Base-by-base conservation (phyloP, 2,797 vertebrate genomes). In the Melanotaenia boesemani region DNA sequence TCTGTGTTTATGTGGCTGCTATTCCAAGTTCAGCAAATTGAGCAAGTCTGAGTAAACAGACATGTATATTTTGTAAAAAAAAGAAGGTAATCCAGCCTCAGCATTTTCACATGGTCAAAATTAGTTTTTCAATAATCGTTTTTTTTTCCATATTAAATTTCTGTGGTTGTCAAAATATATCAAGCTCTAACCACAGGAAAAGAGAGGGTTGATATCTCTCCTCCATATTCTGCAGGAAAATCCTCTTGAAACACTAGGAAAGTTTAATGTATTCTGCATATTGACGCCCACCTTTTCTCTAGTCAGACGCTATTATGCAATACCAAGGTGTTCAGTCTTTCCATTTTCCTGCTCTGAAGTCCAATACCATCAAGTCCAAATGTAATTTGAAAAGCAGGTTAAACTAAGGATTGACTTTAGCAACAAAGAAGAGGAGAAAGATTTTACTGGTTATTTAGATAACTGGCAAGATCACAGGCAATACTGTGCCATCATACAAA, bases 261-360 rank as follows among this genome's bases (percentile, higher is more conserved):
- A 90, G 77, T 90, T 90, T 87, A 90, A 92, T 90, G 90, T 81
- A 75, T 90, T 91, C 77, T 88, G 86, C 91, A 92, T 89, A 90
- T 87, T 88, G 82, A 86, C 89, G 83, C 85, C 83, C 88, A 89
- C 86, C 89, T 87, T 87, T 80, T 80, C 83, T 82, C 68, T 58
- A 69, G 76, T 87, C 77, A 44, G 56, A 83, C 63, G 65, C 69
- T 69, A 83, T 92, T 92, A 92, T 87, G 86, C 74, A 91, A 92
- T 30, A 70, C 79, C 48, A 83, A 90, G 88, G 87, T 90, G 89
- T 90, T 92, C 89, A 92, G 84, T 90, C 86, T 93, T 92, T 92
- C 91, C 90, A 90, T 87, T 90, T 89, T 83, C 85, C 87, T 83
- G 68, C 86, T 89, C 80, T 64, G 76, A 81, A 86, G 82, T 70